Conservation (phyloP, 1,140 invertebrate species). For the Heliconius congener region DNA sequence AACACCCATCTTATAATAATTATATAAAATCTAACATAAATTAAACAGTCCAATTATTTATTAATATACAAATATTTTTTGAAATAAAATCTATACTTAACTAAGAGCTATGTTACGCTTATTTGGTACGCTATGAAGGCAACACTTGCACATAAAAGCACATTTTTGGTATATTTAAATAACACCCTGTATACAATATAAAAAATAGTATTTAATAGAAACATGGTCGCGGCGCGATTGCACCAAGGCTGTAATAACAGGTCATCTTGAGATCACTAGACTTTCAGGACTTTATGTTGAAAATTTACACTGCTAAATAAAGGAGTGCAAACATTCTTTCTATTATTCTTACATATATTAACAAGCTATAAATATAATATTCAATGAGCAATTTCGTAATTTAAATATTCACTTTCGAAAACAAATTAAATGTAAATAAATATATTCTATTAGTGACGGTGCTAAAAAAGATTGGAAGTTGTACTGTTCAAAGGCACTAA, state of each 20-base stretch:
- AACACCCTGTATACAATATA: conserved; percentile 78
- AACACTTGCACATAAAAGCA: conserved; percentile 76
- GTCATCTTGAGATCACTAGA: conserved; percentile 64
- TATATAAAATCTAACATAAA: conserved; percentile 52
- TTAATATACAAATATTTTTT: conserved; percentile 40
- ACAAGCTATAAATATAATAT: conserved; percentile 9
- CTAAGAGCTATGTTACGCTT: conserved; percentile 45
- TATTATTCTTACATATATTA: background rate
- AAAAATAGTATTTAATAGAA: conserved; percentile 64
- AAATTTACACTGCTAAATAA: conserved; percentile 13
- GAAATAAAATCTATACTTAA: conserved; percentile 35
- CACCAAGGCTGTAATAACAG: conserved; percentile 48
- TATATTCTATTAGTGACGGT: background rate
- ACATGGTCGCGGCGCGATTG: conserved; percentile 66
- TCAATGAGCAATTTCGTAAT: conserved; percentile 5
- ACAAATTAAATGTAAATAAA: background rate
- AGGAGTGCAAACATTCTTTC: background rate
- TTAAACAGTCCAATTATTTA: conserved; percentile 60
- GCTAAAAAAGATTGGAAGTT: background rate
- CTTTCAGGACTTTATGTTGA: conserved; percentile 22
- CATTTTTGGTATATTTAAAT: conserved; percentile 75
- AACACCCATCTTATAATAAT: conserved; percentile 53
- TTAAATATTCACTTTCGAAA: background rate
- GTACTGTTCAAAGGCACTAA: conserved; percentile 10
- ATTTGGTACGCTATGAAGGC: conserved; percentile 61